Percentiles rank a stretch among this genome's conserved stretches.
phyloP scores from a whole-genome alignment of 37 sponge, comb jelly and placozoan species.

The Crambe crambe region DNA sequence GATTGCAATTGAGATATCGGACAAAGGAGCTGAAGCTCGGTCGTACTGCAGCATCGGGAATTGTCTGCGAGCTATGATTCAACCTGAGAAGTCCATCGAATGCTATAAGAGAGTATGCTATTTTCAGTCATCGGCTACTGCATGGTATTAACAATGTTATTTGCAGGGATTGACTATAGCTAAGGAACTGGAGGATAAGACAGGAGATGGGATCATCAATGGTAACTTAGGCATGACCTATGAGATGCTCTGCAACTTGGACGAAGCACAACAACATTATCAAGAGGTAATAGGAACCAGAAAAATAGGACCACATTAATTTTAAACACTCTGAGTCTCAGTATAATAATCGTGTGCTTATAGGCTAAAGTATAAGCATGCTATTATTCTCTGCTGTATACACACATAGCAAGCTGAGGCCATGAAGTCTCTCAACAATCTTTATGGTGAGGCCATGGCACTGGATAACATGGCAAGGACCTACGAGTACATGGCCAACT shows the following conservation, averaged over 20 bases:
- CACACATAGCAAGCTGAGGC: conserved; percentile 44
- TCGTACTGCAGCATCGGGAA: conserved; percentile 87
- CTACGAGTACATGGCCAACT: conserved; percentile 55
- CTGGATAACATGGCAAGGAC: conserved; percentile 66
- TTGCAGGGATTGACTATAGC: conserved; percentile 63
- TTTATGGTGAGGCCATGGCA: conserved; percentile 66
- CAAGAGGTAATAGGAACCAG: conserved; percentile 45
- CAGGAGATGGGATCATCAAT: conserved; percentile 67
- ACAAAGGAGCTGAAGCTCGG: conserved; percentile 67
- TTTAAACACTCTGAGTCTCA: too few relatives aligned
- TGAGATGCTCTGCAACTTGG: conserved; percentile 70
- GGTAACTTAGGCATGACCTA: conserved; percentile 70
- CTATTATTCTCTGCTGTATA: background rate
- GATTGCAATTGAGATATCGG: conserved; percentile 55
- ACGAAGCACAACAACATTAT: conserved; percentile 61
- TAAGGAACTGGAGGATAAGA: conserved; percentile 58
- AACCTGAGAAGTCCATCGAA: conserved; percentile 82
- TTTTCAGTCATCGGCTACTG: conserved; percentile 50
- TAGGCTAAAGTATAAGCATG: too few relatives aligned
- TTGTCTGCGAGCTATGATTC: conserved; percentile 77
- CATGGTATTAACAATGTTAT: conserved; percentile 6
- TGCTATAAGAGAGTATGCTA: conserved; percentile 73
- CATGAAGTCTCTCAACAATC: conserved; percentile 39
- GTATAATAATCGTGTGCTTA: too few relatives aligned
- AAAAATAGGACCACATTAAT: background rate